Conservation (phyloP, 2,797 vertebrate genomes). For the Zalophus californianus region DNA sequence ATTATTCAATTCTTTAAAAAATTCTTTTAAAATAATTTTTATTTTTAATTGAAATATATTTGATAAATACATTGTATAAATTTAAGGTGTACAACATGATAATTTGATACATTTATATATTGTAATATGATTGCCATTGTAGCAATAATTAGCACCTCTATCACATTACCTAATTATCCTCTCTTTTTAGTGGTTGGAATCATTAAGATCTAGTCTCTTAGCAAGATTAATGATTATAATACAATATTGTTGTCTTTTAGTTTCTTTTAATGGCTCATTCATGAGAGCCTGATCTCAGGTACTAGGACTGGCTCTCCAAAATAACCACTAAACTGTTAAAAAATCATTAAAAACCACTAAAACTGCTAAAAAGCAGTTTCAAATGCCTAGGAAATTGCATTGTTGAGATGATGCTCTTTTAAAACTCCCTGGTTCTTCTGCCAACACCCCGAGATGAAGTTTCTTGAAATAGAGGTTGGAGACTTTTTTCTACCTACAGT, state of each 20-base stretch:
- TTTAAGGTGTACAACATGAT: not conserved
- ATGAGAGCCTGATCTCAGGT: not conserved
- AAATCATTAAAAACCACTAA: not conserved
- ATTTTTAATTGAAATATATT: not conserved
- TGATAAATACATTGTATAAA: not conserved
- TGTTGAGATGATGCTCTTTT: not conserved
- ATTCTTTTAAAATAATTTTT: not conserved
- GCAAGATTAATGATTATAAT: not conserved
- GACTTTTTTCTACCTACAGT: not conserved
- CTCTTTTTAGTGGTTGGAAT: not conserved
- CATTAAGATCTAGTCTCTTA: not conserved
- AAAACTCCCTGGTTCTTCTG: not conserved
- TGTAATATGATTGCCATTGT: not conserved
- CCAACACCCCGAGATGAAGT: not conserved
- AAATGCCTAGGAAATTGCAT: not conserved
- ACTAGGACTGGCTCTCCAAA: not conserved
- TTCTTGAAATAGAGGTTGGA: not conserved
- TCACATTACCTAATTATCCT: not conserved
- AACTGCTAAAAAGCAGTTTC: not conserved
- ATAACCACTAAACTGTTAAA: not conserved
- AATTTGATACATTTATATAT: not conserved
- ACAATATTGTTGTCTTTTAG: not conserved
- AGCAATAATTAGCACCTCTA: not conserved
- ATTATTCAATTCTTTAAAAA: not conserved
- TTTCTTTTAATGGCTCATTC: not conserved